phyloP scores from a whole-genome alignment of 2,888 invertebrate genomes.

The Syritta pipiens region DNA sequence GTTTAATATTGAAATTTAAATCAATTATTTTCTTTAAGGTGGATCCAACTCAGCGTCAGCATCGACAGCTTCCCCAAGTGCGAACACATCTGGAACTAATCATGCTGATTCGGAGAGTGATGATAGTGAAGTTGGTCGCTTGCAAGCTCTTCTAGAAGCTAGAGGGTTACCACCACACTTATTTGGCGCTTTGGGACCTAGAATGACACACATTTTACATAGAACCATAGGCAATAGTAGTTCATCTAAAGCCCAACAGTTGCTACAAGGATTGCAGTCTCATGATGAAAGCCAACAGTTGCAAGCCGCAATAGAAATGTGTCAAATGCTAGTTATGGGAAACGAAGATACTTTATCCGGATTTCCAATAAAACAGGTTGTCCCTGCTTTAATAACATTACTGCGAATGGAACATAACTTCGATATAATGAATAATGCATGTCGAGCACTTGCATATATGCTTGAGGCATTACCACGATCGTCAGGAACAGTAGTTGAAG shows the following conservation, averaged over 20 bases:
- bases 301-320: conserved; percentile 98
- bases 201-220: conserved; percentile 97
- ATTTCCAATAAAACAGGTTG: conserved; percentile 99
- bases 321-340: conserved; percentile 98
- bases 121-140: conserved; percentile 96
- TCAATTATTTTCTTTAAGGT: conserved; percentile 22
- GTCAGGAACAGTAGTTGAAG: conserved; percentile 96
- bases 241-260: conserved; percentile 94
- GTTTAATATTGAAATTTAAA: background rate
- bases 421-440: conserved; percentile 99
- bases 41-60: conserved; percentile 47
- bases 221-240: conserved; percentile 94
- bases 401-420: conserved; percentile 99
- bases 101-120: conserved; percentile 87
- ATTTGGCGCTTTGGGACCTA: conserved; percentile 95
- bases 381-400: conserved; percentile 94
- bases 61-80: conserved; percentile 55
- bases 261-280: conserved; percentile 94
- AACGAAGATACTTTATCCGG: conserved; percentile 98
- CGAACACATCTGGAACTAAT: conserved; percentile 72
- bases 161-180: conserved; percentile 97
- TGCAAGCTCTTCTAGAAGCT: conserved; percentile 96
- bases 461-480: conserved; percentile 98
- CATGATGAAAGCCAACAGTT: conserved; percentile 97
- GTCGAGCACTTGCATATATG: conserved; percentile 99